Evolutionary conservation across 2,113 vertebrate genomes (phyloP).

Genomic region (Callipepla californica): DNA sequence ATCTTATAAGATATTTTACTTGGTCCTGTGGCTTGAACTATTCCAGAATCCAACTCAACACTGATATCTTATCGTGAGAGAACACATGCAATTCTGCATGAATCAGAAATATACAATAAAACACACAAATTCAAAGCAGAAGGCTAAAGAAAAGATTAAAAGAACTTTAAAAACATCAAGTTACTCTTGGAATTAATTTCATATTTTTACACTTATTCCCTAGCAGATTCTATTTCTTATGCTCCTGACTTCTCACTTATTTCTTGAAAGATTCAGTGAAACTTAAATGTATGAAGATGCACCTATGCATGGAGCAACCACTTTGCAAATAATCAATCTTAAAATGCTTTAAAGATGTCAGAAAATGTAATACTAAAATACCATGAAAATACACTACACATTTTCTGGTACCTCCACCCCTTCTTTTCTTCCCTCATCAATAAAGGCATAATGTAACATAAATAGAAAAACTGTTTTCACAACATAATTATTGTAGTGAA

Average conservation of each 20-base stretch:
- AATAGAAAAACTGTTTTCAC: background rate
- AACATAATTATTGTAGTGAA: background rate
- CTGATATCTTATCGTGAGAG: background rate
- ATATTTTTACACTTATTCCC: background rate
- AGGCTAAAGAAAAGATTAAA: accelerated
- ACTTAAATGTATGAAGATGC: background rate
- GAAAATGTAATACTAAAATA: background rate
- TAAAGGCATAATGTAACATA: background rate
- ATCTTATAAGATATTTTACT: background rate
- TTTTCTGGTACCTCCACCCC: background rate
- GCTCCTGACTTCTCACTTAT: background rate
- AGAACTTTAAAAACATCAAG: background rate
- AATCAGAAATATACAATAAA: background rate
- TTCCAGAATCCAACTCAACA: background rate
- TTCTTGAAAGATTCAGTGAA: background rate
- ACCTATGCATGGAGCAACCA: background rate
- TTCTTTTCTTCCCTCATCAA: background rate
- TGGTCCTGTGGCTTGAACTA: background rate
- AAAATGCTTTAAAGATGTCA: background rate
- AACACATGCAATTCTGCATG: background rate
- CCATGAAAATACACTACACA: accelerated
- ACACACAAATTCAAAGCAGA: background rate
- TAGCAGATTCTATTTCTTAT: background rate
- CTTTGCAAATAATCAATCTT: background rate
- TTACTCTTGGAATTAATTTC: background rate